These are phyloP conservation scores for Anastrepha obliqua DNA, from an alignment of 1,140 invertebrate species.

Conservation along the genomic window DNA sequence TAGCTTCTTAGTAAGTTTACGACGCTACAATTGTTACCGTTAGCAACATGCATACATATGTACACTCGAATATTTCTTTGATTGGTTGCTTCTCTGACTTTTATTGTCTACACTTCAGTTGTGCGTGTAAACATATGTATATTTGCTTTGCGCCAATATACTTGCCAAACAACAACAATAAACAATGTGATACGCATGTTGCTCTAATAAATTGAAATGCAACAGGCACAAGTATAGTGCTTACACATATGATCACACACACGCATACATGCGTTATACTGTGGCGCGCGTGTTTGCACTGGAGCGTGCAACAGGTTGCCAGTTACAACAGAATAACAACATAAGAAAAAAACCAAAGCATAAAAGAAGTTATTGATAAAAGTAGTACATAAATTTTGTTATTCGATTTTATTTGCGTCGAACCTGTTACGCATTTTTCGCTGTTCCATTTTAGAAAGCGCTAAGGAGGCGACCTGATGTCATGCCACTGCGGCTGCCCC, in stretches of 20 bases:
- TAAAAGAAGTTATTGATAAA: conserved; percentile 19
- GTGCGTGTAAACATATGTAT: neutral
- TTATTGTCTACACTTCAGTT: neutral
- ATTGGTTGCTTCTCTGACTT: neutral
- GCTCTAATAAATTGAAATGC: conserved; percentile 42
- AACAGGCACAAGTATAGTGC: neutral
- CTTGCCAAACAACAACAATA: neutral
- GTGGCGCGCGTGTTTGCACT: neutral
- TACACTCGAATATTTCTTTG: too few species aligned
- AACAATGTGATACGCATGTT: neutral
- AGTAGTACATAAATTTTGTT: conserved; percentile 48
- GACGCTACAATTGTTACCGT: neutral
- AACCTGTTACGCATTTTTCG: conserved; percentile 42
- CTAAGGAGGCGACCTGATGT: neutral
- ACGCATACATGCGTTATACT: neutral
- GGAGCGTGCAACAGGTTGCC: conserved; percentile 32
- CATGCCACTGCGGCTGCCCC: neutral
- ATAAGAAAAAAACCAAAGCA: neutral
- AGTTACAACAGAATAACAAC: neutral
- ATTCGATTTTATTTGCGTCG: conserved; percentile 22
- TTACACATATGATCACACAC: neutral
- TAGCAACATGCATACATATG: neutral
- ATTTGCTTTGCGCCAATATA: neutral
- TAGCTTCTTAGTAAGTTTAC: neutral
- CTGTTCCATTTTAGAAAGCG: conserved; percentile 38